phyloP scores from a whole-genome alignment of 1,140 invertebrate genomes.

The Plectus sambesii region DNA sequence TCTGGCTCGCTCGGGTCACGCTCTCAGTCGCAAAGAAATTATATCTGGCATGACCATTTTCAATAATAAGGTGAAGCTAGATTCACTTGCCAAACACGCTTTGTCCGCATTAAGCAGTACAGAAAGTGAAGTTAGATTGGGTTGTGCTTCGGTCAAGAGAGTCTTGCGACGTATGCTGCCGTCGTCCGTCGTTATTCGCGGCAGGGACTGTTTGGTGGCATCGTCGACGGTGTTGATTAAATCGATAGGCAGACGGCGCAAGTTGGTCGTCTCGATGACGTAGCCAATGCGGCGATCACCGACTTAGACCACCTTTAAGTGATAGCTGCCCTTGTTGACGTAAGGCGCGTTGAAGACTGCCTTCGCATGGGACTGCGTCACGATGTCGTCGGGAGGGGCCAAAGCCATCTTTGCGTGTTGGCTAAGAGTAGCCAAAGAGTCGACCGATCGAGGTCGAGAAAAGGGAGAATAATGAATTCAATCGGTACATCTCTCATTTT shows the following conservation, averaged over 20 bases:
- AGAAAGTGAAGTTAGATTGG: too few species aligned
- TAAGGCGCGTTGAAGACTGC: slow-evolving; percentile 31
- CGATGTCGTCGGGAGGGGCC: slow-evolving; percentile 26
- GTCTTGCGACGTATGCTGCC: slow-evolving; percentile 33
- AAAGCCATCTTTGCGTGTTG: too few species aligned
- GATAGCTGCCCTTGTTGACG: slow-evolving; percentile 28
- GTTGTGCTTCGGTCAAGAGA: slow-evolving; percentile 29
- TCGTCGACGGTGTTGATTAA: slow-evolving; percentile 29
- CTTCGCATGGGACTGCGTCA: slow-evolving; percentile 20
- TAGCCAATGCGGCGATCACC: slow-evolving; percentile 28
- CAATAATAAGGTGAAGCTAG: too few species aligned
- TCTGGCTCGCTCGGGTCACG: too few species aligned
- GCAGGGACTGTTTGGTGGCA: slow-evolving; percentile 26
- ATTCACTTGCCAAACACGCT: too few species aligned
- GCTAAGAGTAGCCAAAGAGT: too few species aligned
- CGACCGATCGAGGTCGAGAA: too few species aligned
- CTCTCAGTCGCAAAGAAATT: too few species aligned
- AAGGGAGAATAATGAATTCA: too few species aligned
- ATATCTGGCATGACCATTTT: too few species aligned
- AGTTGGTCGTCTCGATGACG: slow-evolving; percentile 31
- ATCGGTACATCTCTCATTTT: too few species aligned
- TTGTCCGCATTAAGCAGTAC: too few species aligned
- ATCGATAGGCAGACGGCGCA: slow-evolving; percentile 24
- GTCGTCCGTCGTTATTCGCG: slow-evolving; percentile 33
- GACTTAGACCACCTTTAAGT: slow-evolving; percentile 29